Evolutionary conservation across 2,113 vertebrate genomes (phyloP).

Genomic region (Lynx canadensis): DNA sequence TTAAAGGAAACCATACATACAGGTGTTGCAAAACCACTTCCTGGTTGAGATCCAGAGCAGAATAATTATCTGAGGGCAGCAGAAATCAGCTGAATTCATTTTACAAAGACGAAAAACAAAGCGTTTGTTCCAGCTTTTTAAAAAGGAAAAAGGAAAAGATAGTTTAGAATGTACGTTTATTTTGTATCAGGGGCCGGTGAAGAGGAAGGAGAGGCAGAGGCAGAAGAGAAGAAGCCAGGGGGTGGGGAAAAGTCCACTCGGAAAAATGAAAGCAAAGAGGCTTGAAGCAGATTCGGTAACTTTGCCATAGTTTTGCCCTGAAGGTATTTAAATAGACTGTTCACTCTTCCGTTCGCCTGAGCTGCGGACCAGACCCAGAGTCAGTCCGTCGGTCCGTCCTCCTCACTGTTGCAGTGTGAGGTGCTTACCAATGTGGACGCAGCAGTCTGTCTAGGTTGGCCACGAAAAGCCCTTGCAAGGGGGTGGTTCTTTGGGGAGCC

Average conservation of each 20-base stretch:
- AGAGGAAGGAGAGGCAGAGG: neutral
- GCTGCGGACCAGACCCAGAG: neutral
- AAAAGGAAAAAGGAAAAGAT: neutral
- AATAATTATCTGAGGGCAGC: neutral
- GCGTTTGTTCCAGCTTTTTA: neutral
- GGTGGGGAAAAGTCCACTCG: neutral
- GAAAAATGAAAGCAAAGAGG: neutral
- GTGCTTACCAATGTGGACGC: neutral
- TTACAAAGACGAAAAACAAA: neutral
- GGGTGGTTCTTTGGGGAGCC: neutral
- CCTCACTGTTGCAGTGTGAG: neutral
- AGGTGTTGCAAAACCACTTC: neutral
- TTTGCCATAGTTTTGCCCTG: neutral
- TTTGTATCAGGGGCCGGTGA: neutral
- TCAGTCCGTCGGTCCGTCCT: neutral
- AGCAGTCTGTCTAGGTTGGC: neutral
- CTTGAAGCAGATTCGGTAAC: neutral
- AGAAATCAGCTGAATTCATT: neutral
- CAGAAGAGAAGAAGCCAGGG: neutral
- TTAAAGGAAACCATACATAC: neutral
- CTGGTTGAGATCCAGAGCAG: neutral
- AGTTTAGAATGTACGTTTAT: neutral
- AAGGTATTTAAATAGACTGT: neutral
- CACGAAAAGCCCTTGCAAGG: neutral
- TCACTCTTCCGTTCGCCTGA: neutral